phyloP scores from a whole-genome alignment of 2,797 vertebrate genomes.

The Antrozous pallidus region DNA sequence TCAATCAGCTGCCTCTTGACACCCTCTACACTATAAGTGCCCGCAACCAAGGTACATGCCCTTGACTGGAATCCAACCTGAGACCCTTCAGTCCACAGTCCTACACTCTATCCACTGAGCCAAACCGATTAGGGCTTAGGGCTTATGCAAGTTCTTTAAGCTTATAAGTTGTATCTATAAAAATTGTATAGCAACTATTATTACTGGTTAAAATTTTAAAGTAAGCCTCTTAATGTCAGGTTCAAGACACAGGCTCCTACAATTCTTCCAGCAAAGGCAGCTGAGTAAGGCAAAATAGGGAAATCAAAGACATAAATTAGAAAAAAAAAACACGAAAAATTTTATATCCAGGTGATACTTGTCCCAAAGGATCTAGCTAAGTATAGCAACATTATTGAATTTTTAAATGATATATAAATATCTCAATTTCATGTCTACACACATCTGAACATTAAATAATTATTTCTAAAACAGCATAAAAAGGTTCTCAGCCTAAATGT shows the following conservation, averaged over 20 bases:
- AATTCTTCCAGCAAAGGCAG: background rate
- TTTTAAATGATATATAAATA: background rate
- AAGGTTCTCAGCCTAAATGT: background rate
- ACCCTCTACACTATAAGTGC: too few species aligned
- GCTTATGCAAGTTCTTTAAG: background rate
- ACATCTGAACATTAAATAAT: background rate
- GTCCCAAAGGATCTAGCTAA: background rate
- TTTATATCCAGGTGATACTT: background rate
- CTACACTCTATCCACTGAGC: too few species aligned
- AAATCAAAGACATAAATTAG: slow-evolving; percentile 13
- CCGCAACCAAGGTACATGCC: too few species aligned
- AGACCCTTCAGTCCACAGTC: too few species aligned
- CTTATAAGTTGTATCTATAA: background rate
- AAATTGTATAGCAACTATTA: background rate
- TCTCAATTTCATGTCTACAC: background rate
- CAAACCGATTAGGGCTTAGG: too few species aligned
- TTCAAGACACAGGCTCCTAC: background rate
- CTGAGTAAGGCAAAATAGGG: background rate
- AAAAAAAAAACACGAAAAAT: background rate
- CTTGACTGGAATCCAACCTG: too few species aligned
- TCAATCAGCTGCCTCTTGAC: too few species aligned
- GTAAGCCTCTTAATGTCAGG: background rate
- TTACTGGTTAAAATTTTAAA: background rate
- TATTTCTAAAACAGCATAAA: background rate
- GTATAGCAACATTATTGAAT: background rate